Conservation (phyloP, 2,797 vertebrate genomes). For the Melanotaenia pygmaea region DNA sequence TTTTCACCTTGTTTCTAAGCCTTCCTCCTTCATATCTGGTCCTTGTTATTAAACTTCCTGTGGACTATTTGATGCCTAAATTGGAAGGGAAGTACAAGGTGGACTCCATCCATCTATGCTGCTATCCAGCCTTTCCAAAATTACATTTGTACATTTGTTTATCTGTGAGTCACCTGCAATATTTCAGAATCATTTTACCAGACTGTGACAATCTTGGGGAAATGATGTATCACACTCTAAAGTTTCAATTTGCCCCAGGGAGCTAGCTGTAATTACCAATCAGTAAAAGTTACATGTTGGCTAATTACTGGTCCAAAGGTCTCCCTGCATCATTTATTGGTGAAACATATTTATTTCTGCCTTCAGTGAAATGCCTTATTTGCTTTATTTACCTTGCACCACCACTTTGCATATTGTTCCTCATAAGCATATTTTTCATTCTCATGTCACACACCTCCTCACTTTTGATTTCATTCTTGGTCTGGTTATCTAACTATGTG, state of each 20-base stretch:
- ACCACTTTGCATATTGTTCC: slow-evolving; percentile 61
- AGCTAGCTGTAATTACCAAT: slow-evolving; percentile 60
- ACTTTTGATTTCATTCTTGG: slow-evolving; percentile 71
- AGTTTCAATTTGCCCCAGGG: slow-evolving; percentile 54
- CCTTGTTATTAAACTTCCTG: slow-evolving; percentile 50
- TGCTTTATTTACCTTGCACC: slow-evolving; percentile 1
- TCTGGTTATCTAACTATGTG: slow-evolving; percentile 74
- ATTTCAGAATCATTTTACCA: slow-evolving; percentile 44
- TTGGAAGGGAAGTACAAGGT: slow-evolving; percentile 16
- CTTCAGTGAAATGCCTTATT: slow-evolving; percentile 24
- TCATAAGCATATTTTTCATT: slow-evolving; percentile 52
- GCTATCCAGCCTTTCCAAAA: slow-evolving; percentile 26
- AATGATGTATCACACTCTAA: slow-evolving; percentile 61
- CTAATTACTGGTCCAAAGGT: slow-evolving; percentile 65
- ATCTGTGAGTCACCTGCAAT: slow-evolving; percentile 56
- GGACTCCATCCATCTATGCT: slow-evolving; percentile 10
- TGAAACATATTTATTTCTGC: slow-evolving; percentile 48
- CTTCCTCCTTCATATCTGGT: slow-evolving; percentile 36
- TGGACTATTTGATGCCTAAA: slow-evolving; percentile 8
- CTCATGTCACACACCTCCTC: slow-evolving; percentile 68
- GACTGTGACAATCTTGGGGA: slow-evolving; percentile 39
- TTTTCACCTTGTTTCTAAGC: slow-evolving; percentile 50
- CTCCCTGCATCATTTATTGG: slow-evolving; percentile 50
- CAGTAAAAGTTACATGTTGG: slow-evolving; percentile 48
- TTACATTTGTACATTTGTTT: slow-evolving; percentile 50